Evolutionary conservation across 1,140 invertebrate genomes (phyloP).

Genomic region (Drosophila varians): DNA sequence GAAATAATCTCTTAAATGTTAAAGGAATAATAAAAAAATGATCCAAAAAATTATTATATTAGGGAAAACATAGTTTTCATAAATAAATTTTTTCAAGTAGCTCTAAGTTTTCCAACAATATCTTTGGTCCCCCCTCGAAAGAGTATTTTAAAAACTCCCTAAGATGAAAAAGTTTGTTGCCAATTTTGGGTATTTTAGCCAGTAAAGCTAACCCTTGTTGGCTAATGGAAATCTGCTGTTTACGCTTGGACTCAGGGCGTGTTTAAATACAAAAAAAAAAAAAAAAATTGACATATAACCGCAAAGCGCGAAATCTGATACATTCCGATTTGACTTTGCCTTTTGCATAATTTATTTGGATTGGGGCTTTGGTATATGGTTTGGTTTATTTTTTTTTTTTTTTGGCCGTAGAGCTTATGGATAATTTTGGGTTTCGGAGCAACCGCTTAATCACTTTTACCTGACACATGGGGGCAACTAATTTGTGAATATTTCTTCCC

Average conservation of each 20-base stretch:
- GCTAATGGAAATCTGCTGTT: constrained; percentile 74
- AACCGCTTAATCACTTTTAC: constrained; percentile 63
- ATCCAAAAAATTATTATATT: too few relatives aligned
- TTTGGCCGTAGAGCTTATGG: constrained; percentile 52
- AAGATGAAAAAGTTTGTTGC: constrained; percentile 12
- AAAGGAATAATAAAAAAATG: too few relatives aligned
- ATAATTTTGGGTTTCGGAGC: constrained; percentile 56
- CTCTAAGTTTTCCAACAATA: background rate
- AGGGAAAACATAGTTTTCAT: background rate
- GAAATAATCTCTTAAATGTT: too few relatives aligned
- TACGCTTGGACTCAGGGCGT: constrained; percentile 61
- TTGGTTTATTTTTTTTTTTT: background rate
- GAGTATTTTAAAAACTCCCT: constrained; percentile 10
- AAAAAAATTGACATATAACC: constrained; percentile 33
- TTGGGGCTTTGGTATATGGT: constrained; percentile 19
- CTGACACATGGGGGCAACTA: constrained; percentile 70
- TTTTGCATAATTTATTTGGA: constrained; percentile 67
- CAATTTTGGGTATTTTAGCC: constrained; percentile 11
- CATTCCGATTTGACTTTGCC: constrained; percentile 44
- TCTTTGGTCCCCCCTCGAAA: background rate
- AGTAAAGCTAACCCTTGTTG: constrained; percentile 27
- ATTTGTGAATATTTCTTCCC: constrained; percentile 70
- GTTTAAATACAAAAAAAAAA: constrained; percentile 23
- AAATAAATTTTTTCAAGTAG: too few relatives aligned
- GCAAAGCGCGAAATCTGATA: constrained; percentile 76